These are phyloP conservation scores for Montipora capricornis DNA, from an alignment of 64 coral and sea anemone species.

Conservation along the genomic window DNA sequence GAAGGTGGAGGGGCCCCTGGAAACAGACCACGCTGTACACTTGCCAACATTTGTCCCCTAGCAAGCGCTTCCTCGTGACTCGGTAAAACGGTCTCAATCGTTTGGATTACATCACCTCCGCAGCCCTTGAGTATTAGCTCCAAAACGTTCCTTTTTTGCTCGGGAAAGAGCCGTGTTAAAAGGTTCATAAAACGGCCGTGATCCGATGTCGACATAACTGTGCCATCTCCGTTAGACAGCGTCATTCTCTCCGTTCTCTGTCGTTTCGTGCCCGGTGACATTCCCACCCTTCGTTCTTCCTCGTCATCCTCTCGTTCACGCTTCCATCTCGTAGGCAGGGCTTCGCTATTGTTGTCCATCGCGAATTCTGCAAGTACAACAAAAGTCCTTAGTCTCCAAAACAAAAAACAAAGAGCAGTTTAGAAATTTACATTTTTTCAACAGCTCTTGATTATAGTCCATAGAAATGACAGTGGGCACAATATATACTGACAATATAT, in stretches of 20 bases:
- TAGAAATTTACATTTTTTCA: too few species aligned
- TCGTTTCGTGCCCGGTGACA: conserved; percentile 78
- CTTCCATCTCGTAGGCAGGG: conserved; percentile 43
- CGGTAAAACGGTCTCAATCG: conserved; percentile 93
- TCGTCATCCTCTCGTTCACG: conserved; percentile 79
- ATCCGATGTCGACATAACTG: conserved; percentile 61
- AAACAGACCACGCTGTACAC: conserved; percentile 44
- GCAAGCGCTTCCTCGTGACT: conserved; percentile 89
- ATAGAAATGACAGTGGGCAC: background rate
- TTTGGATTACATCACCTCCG: conserved; percentile 93
- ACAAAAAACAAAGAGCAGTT: too few species aligned
- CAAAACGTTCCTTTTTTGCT: conserved; percentile 93
- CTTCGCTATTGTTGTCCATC: conserved; percentile 64
- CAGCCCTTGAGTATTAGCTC: conserved; percentile 91
- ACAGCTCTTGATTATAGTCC: background rate
- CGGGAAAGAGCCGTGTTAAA: conserved; percentile 87
- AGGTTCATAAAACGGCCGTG: conserved; percentile 84
- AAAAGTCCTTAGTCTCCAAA: background rate
- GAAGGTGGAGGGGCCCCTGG: conserved; percentile 69
- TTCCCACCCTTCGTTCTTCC: conserved; percentile 23
- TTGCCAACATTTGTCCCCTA: conserved; percentile 63
- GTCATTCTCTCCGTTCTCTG: conserved; percentile 59
- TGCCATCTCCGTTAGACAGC: conserved; percentile 57
- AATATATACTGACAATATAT: background rate
- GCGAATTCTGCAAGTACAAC: conserved; percentile 39